Base-by-base conservation (phyloP, 1,140 invertebrate genomes). In the Ceratina calcarata region DNA sequence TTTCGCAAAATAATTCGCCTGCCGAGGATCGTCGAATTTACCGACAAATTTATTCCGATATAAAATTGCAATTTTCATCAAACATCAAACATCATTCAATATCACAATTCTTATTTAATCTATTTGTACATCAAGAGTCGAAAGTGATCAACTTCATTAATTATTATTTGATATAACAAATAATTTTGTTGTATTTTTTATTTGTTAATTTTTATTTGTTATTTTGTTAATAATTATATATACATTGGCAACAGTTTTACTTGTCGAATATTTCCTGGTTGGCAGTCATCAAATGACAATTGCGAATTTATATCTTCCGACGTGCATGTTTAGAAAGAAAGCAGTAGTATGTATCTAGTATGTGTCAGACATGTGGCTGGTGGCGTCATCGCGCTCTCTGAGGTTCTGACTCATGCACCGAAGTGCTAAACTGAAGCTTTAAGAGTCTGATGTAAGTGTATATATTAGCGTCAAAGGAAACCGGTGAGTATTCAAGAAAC, bases 1-100 rank as follows among this genome's bases (percentile, higher is more conserved):
- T 69, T 73, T 69, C 57, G 53, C 20, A 58, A 55, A 57, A 57
- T 16, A n/a, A 16, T 57, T n/a, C 55, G n/a, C 53, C 12, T 15
- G 53, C 7, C 18, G 18, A 55, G 2, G 53, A 18, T 15, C 53
- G 12, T 55, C 12, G 2, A 51, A 7, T 61, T 61, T 15, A 37
- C 8, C 73, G 53, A 65, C 32, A 57, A 8, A 22, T 18, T 45
- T 37, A 49, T 18, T n/a, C 27, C 16, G 6, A 24, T 66, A 45
- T n/a, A n/a, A 2, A 32, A 32, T 32, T 2, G 27, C 27, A 32
- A 32, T 32, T 32, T 32, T 32, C 2, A 32, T 32, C n/a, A n/a
- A n/a, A n/a, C n/a, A n/a, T n/a, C n/a, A n/a, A 32, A 32, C 1
- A 32, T 32, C 27, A n/a, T 4, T 32, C 27, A 32, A 32, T 32